phyloP scores from a whole-genome alignment of 2,797 vertebrate genomes.

The Eurystomus glaucurus region DNA sequence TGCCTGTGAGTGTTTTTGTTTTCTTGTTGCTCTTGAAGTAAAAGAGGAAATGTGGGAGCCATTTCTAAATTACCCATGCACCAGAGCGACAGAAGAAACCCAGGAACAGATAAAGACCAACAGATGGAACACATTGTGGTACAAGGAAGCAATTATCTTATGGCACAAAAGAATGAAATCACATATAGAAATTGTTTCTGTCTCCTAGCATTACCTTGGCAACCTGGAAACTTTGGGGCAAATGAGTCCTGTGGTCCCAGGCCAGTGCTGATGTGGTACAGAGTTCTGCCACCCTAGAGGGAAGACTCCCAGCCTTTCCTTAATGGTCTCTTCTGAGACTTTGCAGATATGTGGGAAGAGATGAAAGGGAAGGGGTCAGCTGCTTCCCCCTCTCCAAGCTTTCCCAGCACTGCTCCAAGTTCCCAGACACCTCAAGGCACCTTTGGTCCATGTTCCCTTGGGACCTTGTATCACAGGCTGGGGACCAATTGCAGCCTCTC shows the following conservation, averaged over 20 bases:
- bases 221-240: background rate
- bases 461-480: background rate
- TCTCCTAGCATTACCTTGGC: background rate
- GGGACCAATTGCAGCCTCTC: background rate
- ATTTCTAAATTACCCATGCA: constrained; percentile 72
- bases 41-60: constrained; percentile 70
- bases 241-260: rapidly evolving
- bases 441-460: background rate
- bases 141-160: constrained; percentile 76
- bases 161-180: constrained; percentile 66
- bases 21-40: constrained; percentile 61
- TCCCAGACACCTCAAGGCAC: rapidly evolving
- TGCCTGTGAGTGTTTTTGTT: constrained; percentile 5
- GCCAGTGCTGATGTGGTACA: background rate
- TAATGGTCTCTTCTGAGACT: background rate
- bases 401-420: background rate
- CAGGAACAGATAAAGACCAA: constrained; percentile 63
- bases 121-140: constrained; percentile 77
- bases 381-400: background rate
- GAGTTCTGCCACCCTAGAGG: background rate
- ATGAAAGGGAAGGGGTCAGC: background rate
- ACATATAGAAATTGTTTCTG: constrained; percentile 28
- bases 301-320: background rate
- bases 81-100: constrained; percentile 36
- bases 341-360: background rate